Evolutionary conservation across 1,140 invertebrate genomes (phyloP), one percentile per base, ranked within the genome.

Genomic region (Apis cerana): DNA sequence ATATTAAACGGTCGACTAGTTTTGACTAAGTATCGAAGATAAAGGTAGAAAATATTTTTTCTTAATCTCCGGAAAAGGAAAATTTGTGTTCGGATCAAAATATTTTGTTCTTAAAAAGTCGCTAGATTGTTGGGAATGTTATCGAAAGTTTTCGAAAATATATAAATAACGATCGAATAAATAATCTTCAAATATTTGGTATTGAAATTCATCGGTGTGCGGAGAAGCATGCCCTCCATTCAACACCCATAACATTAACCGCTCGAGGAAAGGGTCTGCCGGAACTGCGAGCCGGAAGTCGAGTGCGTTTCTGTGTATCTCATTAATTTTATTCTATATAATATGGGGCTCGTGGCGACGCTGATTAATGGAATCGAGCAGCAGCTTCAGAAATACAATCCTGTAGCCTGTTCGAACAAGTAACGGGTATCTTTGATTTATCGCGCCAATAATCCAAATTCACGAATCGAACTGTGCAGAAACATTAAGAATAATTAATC

Each of bases 271-370:
- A 72, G 88, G 87, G 85, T 89, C 78, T 87, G 89, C 85, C 89
- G 90, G 89, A 91, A 92, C 90, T 90, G 68, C 88, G 88, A 87
- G 86, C 90, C 91, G 91, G 91, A 93, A 93, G 92, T 93, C 92
- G 91, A 94, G 93, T 94, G 93, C 93, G 92, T 94, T 94, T 93
- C 93, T 91, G 89, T 94, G 93, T 94, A 94, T 93, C 93, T 93
- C 93, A 94, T 94, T 94, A 94, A 94, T 94, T 93, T 93, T 91
- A 93, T 93, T 94, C 91, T 86, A 93, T 94, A 93, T 94, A 94
- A 94, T 94, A 94, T 86, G 88, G 77, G 59, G 79, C 56, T 54
- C 48, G 83, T 74, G 86, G 85, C 79, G 79, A 68, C 82, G 79
- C 89, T 93, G 93, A 93, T 94, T 93, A 94, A 94, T 94, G 93